Conservation (phyloP, 2,113 vertebrate genomes). For the Poecile atricapillus region DNA sequence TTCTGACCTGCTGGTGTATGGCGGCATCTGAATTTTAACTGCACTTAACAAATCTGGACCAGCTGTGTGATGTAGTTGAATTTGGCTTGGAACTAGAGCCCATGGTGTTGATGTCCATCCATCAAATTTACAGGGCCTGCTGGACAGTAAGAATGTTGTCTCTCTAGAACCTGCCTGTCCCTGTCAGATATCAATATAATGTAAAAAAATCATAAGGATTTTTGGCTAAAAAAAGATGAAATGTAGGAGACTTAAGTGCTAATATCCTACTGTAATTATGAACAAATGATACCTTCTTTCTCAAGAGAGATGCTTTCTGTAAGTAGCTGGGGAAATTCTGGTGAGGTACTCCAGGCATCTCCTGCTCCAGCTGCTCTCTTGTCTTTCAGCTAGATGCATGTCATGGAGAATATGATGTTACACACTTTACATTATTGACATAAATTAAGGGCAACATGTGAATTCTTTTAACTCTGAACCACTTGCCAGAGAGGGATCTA, state of each 20-base stretch:
- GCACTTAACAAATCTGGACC: neutral
- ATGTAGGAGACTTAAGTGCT: neutral
- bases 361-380: neutral
- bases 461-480: neutral
- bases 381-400: neutral
- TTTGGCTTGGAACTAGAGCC: neutral
- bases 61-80: neutral
- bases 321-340: neutral
- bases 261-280: neutral
- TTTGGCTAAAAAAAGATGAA: neutral
- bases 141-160: neutral
- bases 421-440: fast-evolving
- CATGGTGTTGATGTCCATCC: neutral
- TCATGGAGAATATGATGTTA: neutral
- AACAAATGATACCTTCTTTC: neutral
- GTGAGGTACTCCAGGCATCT: neutral
- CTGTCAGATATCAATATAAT: neutral
- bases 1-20: neutral
- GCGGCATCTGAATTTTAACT: neutral
- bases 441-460: neutral
- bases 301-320: neutral
- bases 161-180: neutral
- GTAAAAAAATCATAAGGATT: neutral
- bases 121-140: neutral
- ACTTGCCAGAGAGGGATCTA: neutral